Evolutionary conservation across 1,140 invertebrate species (phyloP).

Genomic region (Popillia japonica): DNA sequence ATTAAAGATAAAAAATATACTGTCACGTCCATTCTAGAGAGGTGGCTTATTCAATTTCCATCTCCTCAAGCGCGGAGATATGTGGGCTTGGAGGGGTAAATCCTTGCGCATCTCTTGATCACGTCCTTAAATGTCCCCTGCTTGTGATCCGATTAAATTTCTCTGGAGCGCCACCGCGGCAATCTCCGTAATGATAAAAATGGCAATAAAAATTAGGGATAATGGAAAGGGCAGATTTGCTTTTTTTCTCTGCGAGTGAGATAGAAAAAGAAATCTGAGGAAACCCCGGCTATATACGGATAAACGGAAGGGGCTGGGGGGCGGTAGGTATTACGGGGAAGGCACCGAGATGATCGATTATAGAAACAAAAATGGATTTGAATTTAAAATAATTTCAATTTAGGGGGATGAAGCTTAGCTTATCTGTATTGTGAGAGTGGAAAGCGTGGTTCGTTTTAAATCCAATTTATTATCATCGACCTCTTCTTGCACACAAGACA

Average conservation of each 20-base stretch:
- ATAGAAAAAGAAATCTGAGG: neutral
- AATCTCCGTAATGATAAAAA: slow-evolving; percentile 61
- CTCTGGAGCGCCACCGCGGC: slow-evolving; percentile 51
- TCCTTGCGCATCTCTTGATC: slow-evolving; percentile 55
- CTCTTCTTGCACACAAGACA: neutral
- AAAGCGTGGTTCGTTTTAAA: slow-evolving; percentile 53
- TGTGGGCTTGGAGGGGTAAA: slow-evolving; percentile 55
- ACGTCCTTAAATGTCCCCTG: slow-evolving; percentile 55
- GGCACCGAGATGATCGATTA: slow-evolving; percentile 50
- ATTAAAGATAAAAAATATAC: slow-evolving; percentile 62
- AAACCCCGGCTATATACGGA: neutral
- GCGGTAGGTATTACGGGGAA: slow-evolving; percentile 19
- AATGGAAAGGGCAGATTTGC: slow-evolving; percentile 51
- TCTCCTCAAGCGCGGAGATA: slow-evolving; percentile 45
- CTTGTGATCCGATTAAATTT: slow-evolving; percentile 59
- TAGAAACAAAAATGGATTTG: slow-evolving; percentile 54
- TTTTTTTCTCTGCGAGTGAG: neutral
- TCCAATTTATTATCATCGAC: slow-evolving; percentile 39
- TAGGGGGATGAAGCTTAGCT: slow-evolving; percentile 55
- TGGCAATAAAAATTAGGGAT: slow-evolving; percentile 61
- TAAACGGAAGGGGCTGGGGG: neutral
- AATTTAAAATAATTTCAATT: slow-evolving; percentile 57
- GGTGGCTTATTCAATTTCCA: slow-evolving; percentile 59
- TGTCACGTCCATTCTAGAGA: slow-evolving; percentile 57
- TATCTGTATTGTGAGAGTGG: slow-evolving; percentile 51